Percentiles rank a stretch among this genome's conserved stretches.
These are phyloP conservation scores for Dynastes tityus DNA, from an alignment of 2,888 invertebrate species.

Conservation along the genomic window DNA sequence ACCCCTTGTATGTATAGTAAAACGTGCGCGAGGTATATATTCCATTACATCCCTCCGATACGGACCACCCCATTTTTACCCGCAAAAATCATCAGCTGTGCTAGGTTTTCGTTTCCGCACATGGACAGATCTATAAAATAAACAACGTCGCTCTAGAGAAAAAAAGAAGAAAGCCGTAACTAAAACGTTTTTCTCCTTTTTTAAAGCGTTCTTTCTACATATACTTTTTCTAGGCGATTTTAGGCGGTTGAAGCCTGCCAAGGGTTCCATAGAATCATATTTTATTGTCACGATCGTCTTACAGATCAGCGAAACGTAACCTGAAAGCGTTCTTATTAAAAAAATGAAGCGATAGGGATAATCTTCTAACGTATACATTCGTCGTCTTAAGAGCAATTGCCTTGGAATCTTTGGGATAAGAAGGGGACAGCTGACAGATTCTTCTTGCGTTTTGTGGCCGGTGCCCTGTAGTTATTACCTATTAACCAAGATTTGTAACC, in stretches of 20 bases:
- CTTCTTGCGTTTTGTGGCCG: constrained; percentile 19
- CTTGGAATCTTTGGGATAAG: not conserved
- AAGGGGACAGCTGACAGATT: constrained; percentile 43
- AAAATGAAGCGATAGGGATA: constrained; percentile 34
- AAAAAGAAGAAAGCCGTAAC: constrained; percentile 51
- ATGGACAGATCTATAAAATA: constrained; percentile 56
- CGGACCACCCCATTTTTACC: constrained; percentile 55
- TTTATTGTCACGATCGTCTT: constrained; percentile 64
- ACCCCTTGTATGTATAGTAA: constrained; percentile 49
- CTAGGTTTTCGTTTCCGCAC: constrained; percentile 34
- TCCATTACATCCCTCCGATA: constrained; percentile 24
- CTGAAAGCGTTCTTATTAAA: constrained; percentile 62
- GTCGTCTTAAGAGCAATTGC: not conserved
- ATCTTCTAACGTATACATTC: constrained; percentile 46
- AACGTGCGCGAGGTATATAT: not conserved
- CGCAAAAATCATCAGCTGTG: constrained; percentile 66
- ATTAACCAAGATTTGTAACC: constrained; percentile 2
- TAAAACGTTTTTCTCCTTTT: constrained; percentile 53
- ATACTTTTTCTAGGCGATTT: not conserved
- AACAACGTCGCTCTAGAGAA: constrained; percentile 56
- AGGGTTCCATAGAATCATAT: constrained; percentile 64
- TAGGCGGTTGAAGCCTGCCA: not conserved
- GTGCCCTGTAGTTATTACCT: too few species aligned
- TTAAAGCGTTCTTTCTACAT: constrained; percentile 53
- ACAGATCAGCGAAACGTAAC: constrained; percentile 60